phyloP scores from a whole-genome alignment of 2,113 vertebrate genomes.

The Neomonachus schauinslandi region DNA sequence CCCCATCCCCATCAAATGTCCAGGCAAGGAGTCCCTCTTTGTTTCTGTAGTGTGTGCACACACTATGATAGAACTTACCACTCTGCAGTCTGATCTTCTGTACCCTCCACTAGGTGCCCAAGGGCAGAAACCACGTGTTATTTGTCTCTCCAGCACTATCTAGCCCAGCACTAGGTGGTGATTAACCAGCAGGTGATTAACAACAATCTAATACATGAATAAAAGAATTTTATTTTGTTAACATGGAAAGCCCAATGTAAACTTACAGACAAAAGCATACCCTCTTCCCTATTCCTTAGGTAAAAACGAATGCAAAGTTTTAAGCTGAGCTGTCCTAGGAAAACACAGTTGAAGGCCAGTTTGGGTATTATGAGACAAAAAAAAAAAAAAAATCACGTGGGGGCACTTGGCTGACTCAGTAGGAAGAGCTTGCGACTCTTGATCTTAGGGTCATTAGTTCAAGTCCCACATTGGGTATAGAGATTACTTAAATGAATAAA shows the following conservation, averaged over 20 bases:
- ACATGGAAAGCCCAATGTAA: slow-evolving; percentile 21
- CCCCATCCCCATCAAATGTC: neutral
- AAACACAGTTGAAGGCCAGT: slow-evolving; percentile 45
- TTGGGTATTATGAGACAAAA: neutral
- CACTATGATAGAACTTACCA: neutral
- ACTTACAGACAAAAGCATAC: neutral
- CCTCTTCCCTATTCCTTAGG: neutral
- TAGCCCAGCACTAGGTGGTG: neutral
- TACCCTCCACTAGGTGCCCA: neutral
- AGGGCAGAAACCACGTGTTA: neutral
- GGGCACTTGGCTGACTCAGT: neutral
- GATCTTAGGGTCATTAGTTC: neutral
- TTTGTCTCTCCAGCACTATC: neutral
- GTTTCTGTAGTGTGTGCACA: neutral
- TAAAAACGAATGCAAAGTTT: slow-evolving; percentile 48
- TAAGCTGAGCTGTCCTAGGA: neutral
- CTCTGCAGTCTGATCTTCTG: neutral
- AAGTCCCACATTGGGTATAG: neutral
- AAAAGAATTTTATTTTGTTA: slow-evolving; percentile 38
- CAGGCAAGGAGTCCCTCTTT: neutral
- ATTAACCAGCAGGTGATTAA: neutral
- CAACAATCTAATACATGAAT: neutral
- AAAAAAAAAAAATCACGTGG: neutral
- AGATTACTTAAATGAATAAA: neutral
- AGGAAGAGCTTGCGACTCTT: neutral